phyloP scores from a whole-genome alignment of 2,797 vertebrate genomes.

The Kryptopterus vitreolus region DNA sequence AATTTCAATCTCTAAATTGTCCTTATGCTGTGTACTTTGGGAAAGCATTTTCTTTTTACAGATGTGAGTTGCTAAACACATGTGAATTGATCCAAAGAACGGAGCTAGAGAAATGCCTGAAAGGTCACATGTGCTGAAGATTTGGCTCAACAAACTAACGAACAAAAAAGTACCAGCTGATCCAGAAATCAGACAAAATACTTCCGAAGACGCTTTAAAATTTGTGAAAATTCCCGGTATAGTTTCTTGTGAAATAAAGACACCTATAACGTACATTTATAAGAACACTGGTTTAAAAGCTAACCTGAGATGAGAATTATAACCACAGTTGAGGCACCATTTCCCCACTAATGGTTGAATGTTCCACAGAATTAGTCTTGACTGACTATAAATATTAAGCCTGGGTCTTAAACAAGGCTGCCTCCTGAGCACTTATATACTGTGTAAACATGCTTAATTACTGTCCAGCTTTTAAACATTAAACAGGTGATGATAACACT shows the following conservation, averaged over 20 bases:
- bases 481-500: background rate
- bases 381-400: background rate
- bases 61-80: background rate
- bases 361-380: background rate
- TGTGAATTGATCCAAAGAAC: background rate
- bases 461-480: background rate
- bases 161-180: too few relatives aligned
- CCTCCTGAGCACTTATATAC: conserved; percentile 25
- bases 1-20: background rate
- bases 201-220: background rate
- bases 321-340: background rate
- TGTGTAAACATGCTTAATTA: conserved; percentile 39
- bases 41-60: background rate
- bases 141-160: background rate
- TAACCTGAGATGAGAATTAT: background rate
- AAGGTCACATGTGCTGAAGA: background rate
- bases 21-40: background rate
- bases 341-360: background rate
- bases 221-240: background rate
- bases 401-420: background rate
- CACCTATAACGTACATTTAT: conserved; percentile 3
- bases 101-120: background rate
- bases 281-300: background rate
- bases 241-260: background rate
- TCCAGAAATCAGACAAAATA: background rate